Conservation (phyloP, 2,113 vertebrate species). For the Varanus salvator region DNA sequence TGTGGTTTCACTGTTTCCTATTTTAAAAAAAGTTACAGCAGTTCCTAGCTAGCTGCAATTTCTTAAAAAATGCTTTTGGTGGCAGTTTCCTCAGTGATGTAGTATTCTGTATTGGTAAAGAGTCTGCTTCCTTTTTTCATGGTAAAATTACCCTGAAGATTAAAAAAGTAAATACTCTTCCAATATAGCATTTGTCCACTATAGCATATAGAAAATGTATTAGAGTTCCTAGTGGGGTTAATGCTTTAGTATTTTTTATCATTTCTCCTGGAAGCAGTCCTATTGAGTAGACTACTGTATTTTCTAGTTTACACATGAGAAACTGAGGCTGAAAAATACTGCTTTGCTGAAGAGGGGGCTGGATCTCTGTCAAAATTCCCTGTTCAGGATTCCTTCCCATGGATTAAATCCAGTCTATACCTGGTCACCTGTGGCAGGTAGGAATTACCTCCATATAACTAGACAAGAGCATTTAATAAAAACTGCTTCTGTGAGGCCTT, state of each 20-base stretch:
- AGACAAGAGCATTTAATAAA: neutral
- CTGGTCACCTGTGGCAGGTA: neutral
- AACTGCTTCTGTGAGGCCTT: neutral
- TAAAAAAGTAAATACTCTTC: slow-evolving; percentile 19
- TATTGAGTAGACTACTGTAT: neutral
- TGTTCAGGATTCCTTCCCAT: neutral
- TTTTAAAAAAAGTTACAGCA: slow-evolving; percentile 46
- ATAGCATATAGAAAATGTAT: neutral
- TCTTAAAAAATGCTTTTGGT: slow-evolving; percentile 20
- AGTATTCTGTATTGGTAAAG: slow-evolving; percentile 28
- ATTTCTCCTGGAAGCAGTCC: neutral
- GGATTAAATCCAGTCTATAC: neutral
- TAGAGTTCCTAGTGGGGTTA: neutral
- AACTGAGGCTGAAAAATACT: slow-evolving; percentile 1
- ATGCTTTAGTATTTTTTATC: neutral
- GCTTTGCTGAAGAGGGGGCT: neutral
- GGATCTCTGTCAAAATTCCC: neutral
- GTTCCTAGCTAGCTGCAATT: slow-evolving; percentile 65
- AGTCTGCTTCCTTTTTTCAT: slow-evolving; percentile 32
- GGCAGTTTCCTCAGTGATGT: slow-evolving; percentile 58
- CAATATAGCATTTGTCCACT: neutral
- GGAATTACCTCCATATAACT: neutral
- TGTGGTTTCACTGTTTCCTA: slow-evolving; percentile 68
- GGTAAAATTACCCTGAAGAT: slow-evolving; percentile 11
- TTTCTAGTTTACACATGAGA: neutral